A percentile compares a stretch with the other conserved stretches of the same genome.
Conservation (phyloP, 2,113 vertebrate genomes). For the Psilopsiagon aymara region DNA sequence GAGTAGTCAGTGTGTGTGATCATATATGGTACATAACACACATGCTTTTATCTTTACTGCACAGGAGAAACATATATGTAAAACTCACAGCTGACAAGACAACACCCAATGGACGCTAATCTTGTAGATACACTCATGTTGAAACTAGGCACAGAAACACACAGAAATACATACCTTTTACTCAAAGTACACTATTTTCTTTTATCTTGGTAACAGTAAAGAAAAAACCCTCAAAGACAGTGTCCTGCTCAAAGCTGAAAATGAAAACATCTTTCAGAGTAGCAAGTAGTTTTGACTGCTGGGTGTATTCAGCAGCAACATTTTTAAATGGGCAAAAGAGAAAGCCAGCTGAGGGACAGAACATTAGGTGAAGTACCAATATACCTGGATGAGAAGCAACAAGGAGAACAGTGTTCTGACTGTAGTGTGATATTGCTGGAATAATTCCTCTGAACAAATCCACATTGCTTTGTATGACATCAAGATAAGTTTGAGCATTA, state of each 20-base stretch:
- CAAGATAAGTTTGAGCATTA: conserved; percentile 86
- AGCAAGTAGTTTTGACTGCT: neutral
- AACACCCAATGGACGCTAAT: neutral
- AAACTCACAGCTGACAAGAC: conserved; percentile 8
- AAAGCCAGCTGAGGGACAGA: neutral
- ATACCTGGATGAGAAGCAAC: conserved; percentile 91
- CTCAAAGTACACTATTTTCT: conserved; percentile 46
- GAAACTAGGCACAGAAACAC: neutral
- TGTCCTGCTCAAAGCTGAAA: conserved; percentile 60
- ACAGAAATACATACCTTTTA: conserved; percentile 33
- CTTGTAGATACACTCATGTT: neutral
- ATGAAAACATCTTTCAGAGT: conserved; percentile 57
- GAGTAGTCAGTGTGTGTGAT: neutral
- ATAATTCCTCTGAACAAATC: conserved; percentile 88
- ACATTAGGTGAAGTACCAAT: neutral
- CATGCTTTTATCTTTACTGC: neutral
- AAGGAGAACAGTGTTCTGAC: conserved; percentile 83
- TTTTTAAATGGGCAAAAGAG: neutral
- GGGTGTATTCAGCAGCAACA: neutral
- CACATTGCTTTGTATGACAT: conserved; percentile 91
- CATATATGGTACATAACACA: neutral
- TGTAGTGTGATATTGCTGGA: conserved; percentile 82
- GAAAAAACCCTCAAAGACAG: conserved; percentile 50
- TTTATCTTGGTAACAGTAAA: conserved; percentile 58
- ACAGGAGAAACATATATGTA: neutral